A percentile compares a stretch with the other conserved stretches of the same genome.
Conservation (phyloP, 2,888 invertebrate species). For the Liposcelis brunnea region DNA sequence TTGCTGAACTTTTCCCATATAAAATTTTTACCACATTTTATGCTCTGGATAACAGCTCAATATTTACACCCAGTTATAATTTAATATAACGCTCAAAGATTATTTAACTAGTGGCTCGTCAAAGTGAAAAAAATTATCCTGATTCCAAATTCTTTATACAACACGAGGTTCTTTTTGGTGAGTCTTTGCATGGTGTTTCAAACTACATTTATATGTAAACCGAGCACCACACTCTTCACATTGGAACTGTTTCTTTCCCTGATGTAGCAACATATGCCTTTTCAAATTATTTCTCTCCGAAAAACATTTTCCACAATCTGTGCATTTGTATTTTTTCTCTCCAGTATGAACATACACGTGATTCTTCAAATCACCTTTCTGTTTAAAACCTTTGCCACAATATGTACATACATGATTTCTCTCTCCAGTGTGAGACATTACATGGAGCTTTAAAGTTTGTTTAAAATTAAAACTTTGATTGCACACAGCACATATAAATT, state of each 20-base stretch:
- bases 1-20: too few relatives aligned
- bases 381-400: conserved; percentile 26
- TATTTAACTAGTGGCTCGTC: too few relatives aligned
- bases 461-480: conserved; percentile 15
- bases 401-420: conserved; percentile 24
- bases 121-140: too few relatives aligned
- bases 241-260: conserved; percentile 26
- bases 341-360: conserved; percentile 23
- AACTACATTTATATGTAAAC: conserved; percentile 19
- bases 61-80: too few relatives aligned
- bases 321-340: conserved; percentile 16
- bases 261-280: conserved; percentile 24
- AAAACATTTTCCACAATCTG: conserved; percentile 16
- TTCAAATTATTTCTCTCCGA: conserved; percentile 16
- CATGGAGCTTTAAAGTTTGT: conserved; percentile 14
- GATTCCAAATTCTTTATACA: too few relatives aligned
- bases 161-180: too few relatives aligned
- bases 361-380: conserved; percentile 24
- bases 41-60: too few relatives aligned
- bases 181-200: too few relatives aligned
- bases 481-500: conserved; percentile 15
- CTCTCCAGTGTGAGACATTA: conserved; percentile 21
- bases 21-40: too few relatives aligned
- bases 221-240: conserved; percentile 26
- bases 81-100: too few relatives aligned